Evolutionary conservation across 2,888 invertebrate genomes (phyloP).

Genomic region (Melinaea menophilus): DNA sequence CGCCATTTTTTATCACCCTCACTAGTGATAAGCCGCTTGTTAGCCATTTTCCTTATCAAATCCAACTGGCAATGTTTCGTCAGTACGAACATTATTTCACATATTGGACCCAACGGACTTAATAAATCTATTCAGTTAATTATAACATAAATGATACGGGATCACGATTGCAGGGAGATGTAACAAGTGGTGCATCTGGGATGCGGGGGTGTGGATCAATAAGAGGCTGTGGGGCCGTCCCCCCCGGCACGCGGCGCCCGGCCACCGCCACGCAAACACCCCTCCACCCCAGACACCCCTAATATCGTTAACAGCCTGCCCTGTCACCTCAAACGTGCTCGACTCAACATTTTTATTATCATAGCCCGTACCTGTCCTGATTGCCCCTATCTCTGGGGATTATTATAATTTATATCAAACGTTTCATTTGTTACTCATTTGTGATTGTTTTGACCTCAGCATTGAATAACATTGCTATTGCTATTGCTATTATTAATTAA

Average conservation of each 20-base stretch:
- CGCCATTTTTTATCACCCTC: background rate
- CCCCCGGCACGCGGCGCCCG: conserved; percentile 34
- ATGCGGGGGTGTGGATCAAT: conserved; percentile 51
- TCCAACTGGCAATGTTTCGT: conserved; percentile 35
- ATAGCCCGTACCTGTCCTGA: background rate
- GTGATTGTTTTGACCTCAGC: background rate
- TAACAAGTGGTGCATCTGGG: conserved; percentile 68
- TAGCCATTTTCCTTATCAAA: conserved; percentile 45
- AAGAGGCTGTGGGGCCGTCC: conserved; percentile 37
- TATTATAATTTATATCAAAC: background rate
- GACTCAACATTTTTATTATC: conserved; percentile 5
- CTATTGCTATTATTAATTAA: background rate
- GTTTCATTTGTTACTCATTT: background rate
- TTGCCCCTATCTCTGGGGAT: background rate
- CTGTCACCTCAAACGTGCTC: conserved; percentile 18
- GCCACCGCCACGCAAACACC: conserved; percentile 24
- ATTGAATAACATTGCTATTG: background rate
- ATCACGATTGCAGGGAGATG: conserved; percentile 41
- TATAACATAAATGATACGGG: conserved; percentile 8
- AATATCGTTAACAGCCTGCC: conserved; percentile 31
- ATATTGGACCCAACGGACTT: too few relatives aligned
- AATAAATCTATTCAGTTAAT: background rate
- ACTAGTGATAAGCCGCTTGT: conserved; percentile 38
- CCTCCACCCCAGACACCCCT: conserved; percentile 29
- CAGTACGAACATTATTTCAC: conserved; percentile 28